A percentile compares a stretch with the other conserved stretches of the same genome.
Evolutionary conservation across 2,797 vertebrate species (phyloP).

Genomic region (Takifugu ocellatus): DNA sequence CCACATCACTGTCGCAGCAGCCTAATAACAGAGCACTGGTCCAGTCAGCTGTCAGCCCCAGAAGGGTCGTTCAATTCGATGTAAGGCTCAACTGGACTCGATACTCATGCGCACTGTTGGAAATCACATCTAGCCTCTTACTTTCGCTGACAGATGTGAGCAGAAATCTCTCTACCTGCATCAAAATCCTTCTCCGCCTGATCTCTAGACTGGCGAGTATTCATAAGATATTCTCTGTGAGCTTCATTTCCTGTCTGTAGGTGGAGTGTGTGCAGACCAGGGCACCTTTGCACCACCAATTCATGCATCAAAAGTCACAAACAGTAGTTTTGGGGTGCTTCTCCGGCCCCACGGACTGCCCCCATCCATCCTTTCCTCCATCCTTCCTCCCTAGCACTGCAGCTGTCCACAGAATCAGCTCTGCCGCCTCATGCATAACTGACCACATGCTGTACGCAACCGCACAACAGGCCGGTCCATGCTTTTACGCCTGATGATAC

Average conservation of each 20-base stretch:
- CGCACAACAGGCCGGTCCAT: conserved; percentile 30
- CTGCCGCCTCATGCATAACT: conserved; percentile 54
- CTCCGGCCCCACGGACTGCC: background rate
- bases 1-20: conserved; percentile 14
- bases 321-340: background rate
- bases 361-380: background rate
- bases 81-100: no score
- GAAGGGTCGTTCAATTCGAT: conserved; percentile 6
- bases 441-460: conserved; percentile 45
- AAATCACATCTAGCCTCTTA: background rate
- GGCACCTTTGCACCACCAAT: background rate
- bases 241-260: background rate
- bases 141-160: no score
- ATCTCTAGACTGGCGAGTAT: no score
- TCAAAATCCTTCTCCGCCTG: no score
- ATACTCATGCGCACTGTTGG: no score
- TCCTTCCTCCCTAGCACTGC: background rate
- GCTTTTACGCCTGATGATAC: conserved; percentile 32
- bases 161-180: no score
- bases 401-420: conserved; percentile 10
- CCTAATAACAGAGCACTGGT: conserved; percentile 15
- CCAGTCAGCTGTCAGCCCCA: conserved; percentile 29
- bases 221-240: no score
- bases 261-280: background rate
- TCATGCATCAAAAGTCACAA: background rate